A percentile compares a stretch with the other conserved stretches of the same genome.
Evolutionary conservation across 2,888 invertebrate species (phyloP).

Genomic region (Carabus problematicus): DNA sequence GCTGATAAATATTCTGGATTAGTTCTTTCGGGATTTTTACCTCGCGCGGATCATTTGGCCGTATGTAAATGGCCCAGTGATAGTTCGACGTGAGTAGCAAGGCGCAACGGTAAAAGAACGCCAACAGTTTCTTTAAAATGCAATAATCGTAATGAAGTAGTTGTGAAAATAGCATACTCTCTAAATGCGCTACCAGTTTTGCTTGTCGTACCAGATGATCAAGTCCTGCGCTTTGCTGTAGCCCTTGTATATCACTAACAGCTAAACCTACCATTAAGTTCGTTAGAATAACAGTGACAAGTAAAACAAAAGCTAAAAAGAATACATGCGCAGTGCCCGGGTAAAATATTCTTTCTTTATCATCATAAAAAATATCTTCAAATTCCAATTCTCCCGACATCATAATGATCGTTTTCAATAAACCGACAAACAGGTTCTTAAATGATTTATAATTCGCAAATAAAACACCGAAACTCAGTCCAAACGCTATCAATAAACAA

Average conservation of each 20-base stretch:
- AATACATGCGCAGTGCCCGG: slow-evolving; percentile 78
- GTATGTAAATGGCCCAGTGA: slow-evolving; percentile 75
- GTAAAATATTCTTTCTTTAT: slow-evolving; percentile 65
- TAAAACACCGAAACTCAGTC: slow-evolving; percentile 81
- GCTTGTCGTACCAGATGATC: slow-evolving; percentile 83
- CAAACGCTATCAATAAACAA: slow-evolving; percentile 81
- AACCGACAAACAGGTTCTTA: slow-evolving; percentile 66
- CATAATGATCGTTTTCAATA: slow-evolving; percentile 85
- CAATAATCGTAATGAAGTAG: slow-evolving; percentile 68
- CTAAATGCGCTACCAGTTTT: slow-evolving; percentile 80
- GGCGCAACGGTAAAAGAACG: slow-evolving; percentile 74
- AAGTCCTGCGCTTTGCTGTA: slow-evolving; percentile 80
- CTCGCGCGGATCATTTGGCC: slow-evolving; percentile 85
- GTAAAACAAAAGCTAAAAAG: slow-evolving; percentile 77
- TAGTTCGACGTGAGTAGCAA: slow-evolving; percentile 77
- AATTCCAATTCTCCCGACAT: slow-evolving; percentile 89
- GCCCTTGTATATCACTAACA: slow-evolving; percentile 83
- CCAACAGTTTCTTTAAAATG: slow-evolving; percentile 67
- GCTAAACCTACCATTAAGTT: slow-evolving; percentile 86
- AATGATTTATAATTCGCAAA: slow-evolving; percentile 81
- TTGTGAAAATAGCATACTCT: slow-evolving; percentile 82
- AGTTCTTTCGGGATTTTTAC: slow-evolving; percentile 79
- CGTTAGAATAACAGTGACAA: slow-evolving; percentile 82
- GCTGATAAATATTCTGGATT: slow-evolving; percentile 74
- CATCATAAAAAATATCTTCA: slow-evolving; percentile 79